Conservation (phyloP, 2,797 vertebrate genomes). For the Botia kubotai region DNA sequence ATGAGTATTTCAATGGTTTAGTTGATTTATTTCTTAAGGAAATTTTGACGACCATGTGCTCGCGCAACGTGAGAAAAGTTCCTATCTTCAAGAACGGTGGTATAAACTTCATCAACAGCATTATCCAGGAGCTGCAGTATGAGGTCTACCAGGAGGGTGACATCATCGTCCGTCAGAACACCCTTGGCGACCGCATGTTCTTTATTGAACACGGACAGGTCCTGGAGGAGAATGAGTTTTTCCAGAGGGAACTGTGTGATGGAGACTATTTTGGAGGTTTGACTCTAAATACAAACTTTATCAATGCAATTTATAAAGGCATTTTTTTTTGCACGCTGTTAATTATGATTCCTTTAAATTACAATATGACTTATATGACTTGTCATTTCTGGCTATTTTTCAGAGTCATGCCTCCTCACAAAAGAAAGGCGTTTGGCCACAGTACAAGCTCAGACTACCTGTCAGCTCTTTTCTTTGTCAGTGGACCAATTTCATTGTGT, state of each 20-base stretch:
- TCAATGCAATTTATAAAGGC: not conserved
- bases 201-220: constrained; percentile 76
- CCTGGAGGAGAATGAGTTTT: constrained; percentile 67
- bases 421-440: constrained; percentile 75
- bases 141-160: constrained; percentile 73
- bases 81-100: constrained; percentile 71
- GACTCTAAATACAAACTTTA: not conserved
- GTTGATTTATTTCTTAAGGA: constrained; percentile 59
- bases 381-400: constrained; percentile 55
- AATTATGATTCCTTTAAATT: constrained; percentile 44
- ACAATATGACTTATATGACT: not conserved
- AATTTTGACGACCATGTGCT: constrained; percentile 70
- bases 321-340: not conserved
- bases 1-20: not conserved
- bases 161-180: constrained; percentile 63
- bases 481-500: constrained; percentile 68
- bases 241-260: constrained; percentile 72
- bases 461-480: constrained; percentile 77
- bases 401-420: constrained; percentile 75
- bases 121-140: constrained; percentile 68
- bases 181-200: constrained; percentile 75
- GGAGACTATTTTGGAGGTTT: constrained; percentile 76
- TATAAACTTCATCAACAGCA: constrained; percentile 72
- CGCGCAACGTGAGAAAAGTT: constrained; percentile 71
- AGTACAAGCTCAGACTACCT: constrained; percentile 71